Conservation (phyloP, 2,888 invertebrate species). For the Glaucopsyche alexis region DNA sequence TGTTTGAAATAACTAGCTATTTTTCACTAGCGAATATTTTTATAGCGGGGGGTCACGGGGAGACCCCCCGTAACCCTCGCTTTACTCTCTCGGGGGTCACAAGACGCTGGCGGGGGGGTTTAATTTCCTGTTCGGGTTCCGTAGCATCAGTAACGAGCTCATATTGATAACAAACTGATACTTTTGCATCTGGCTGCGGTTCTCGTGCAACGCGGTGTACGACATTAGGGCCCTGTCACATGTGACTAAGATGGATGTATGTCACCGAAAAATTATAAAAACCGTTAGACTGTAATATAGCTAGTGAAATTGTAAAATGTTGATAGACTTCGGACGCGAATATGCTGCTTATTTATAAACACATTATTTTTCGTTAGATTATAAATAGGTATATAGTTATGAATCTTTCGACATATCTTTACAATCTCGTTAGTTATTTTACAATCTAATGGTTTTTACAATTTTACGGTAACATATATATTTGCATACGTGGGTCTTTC, state of each 20-base stretch:
- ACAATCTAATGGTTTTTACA: too few relatives aligned
- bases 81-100: not conserved
- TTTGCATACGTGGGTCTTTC: too few relatives aligned
- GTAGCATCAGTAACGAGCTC: constrained; percentile 28
- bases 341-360: too few relatives aligned
- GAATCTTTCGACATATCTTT: too few relatives aligned
- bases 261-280: too few relatives aligned
- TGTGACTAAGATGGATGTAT: not conserved
- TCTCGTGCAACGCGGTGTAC: constrained; percentile 10
- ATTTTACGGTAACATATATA: too few relatives aligned
- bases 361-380: too few relatives aligned
- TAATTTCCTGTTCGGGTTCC: constrained; percentile 30
- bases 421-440: too few relatives aligned
- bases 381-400: too few relatives aligned
- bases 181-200: constrained; percentile 12
- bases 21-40: constrained; percentile 17
- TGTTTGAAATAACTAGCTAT: constrained; percentile 17
- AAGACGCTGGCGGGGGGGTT: constrained; percentile 11
- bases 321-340: too few relatives aligned
- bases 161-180: constrained; percentile 27
- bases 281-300: too few relatives aligned
- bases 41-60: not conserved
- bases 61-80: not conserved
- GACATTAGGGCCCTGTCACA: not conserved
- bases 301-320: too few relatives aligned